Percentiles rank a stretch among this genome's conserved stretches.
phyloP scores from a whole-genome alignment of 2,888 invertebrate genomes.

The Hipparchia sbordonii region DNA sequence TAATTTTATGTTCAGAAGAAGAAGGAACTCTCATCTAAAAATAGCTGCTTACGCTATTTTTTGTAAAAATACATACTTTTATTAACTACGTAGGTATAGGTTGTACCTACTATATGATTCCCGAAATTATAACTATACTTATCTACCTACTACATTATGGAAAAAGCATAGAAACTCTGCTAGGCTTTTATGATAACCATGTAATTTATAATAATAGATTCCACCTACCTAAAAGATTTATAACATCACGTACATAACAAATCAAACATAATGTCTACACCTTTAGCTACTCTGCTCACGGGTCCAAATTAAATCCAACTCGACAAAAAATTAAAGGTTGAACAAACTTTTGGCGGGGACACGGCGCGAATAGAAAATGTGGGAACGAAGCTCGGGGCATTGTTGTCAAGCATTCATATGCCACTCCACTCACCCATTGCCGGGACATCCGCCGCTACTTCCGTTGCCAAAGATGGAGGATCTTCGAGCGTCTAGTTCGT shows the following conservation, averaged over 20 bases:
- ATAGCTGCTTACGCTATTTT: no score
- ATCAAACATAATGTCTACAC: neutral
- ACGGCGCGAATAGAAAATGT: conserved; percentile 78
- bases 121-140: no score
- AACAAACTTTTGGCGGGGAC: conserved; percentile 78
- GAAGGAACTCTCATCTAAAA: no score
- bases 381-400: conserved; percentile 69
- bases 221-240: no score
- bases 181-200: no score
- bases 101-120: no score
- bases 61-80: no score
- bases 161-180: no score
- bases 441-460: conserved; percentile 80
- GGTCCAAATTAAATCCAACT: conserved; percentile 53
- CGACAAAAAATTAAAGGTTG: conserved; percentile 78
- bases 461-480: conserved; percentile 82
- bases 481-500: conserved; percentile 73
- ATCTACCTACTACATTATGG: no score
- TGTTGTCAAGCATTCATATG: conserved; percentile 79
- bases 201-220: no score
- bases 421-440: conserved; percentile 77
- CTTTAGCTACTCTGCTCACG: conserved; percentile 8
- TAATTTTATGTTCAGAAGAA: no score
- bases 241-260: neutral
- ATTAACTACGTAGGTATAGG: no score